phyloP scores from a whole-genome alignment of 2,797 vertebrate species.

The Ctenopoma kingsleyae region DNA sequence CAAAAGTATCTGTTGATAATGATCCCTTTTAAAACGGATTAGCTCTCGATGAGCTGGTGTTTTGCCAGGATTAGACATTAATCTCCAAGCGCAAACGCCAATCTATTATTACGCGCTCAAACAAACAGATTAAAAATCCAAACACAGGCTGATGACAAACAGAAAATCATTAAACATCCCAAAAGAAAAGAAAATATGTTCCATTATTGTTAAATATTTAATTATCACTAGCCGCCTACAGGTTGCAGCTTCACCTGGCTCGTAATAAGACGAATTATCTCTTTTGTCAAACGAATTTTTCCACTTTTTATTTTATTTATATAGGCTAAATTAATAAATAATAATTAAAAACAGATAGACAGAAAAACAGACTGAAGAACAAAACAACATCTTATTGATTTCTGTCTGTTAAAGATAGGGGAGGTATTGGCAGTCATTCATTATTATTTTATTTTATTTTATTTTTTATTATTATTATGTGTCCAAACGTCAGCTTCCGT shows the following conservation, averaged over 20 bases:
- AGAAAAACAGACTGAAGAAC: not conserved
- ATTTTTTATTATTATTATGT: no score
- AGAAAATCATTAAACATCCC: not conserved
- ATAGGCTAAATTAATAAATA: not conserved
- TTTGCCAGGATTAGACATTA: slow-evolving; percentile 46
- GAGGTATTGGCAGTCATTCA: slow-evolving; percentile 46
- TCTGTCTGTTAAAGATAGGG: slow-evolving; percentile 36
- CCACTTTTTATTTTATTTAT: not conserved
- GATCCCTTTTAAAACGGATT: slow-evolving; percentile 61
- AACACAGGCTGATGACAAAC: slow-evolving; percentile 4
- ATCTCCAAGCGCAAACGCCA: slow-evolving; percentile 53
- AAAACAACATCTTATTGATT: slow-evolving; percentile 50
- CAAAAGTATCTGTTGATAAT: slow-evolving; percentile 30
- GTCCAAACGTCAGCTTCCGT: no score
- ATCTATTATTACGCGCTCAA: slow-evolving; percentile 19
- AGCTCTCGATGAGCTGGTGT: slow-evolving; percentile 53
- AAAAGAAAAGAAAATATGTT: not conserved
- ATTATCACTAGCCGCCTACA: not conserved
- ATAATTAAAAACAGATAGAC: not conserved
- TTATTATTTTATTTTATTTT: no score
- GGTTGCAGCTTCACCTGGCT: no score
- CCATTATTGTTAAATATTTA: not conserved
- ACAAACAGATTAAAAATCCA: slow-evolving; percentile 40
- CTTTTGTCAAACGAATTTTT: not conserved
- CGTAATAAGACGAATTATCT: not conserved